phyloP scores from a whole-genome alignment of 2,888 invertebrate species.

The Amphipyra tragopoginis region DNA sequence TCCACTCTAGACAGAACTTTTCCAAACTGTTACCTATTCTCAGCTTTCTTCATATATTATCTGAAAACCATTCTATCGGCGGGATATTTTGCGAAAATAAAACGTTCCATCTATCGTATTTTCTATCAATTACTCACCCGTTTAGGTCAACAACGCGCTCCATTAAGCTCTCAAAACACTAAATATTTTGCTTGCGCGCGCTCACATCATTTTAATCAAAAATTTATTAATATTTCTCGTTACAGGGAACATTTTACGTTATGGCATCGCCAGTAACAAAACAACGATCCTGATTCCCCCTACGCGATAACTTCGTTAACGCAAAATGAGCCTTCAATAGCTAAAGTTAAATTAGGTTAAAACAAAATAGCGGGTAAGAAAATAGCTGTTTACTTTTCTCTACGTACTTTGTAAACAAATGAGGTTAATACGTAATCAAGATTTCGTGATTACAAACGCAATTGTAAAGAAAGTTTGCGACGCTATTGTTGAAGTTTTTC shows the following conservation, averaged over 20 bases:
- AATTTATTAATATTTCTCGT: constrained; percentile 58
- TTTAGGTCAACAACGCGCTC: constrained; percentile 39
- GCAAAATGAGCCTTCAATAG: constrained; percentile 82
- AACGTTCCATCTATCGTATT: constrained; percentile 23
- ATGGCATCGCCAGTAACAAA: constrained; percentile 60
- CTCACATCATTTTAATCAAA: constrained; percentile 57
- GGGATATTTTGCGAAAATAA: background rate
- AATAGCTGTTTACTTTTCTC: constrained; percentile 70
- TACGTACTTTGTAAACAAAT: constrained; percentile 63
- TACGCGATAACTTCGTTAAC: constrained; percentile 79
- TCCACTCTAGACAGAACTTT: too few relatives aligned
- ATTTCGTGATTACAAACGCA: constrained; percentile 53
- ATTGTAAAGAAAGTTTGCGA: constrained; percentile 41
- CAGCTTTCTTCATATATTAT: too few relatives aligned
- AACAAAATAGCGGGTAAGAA: constrained; percentile 78
- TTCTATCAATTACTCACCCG: constrained; percentile 32
- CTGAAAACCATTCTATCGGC: background rate
- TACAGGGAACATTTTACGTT: constrained; percentile 50
- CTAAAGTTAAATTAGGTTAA: constrained; percentile 86
- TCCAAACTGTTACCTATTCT: too few relatives aligned
- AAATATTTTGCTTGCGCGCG: constrained; percentile 40
- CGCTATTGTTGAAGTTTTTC: constrained; percentile 38
- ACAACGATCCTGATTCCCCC: constrained; percentile 69
- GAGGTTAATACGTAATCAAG: constrained; percentile 60
- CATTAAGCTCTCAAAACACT: constrained; percentile 36